phyloP scores from a whole-genome alignment of 1,140 invertebrate species.

The Macrobrachium nipponense region DNA sequence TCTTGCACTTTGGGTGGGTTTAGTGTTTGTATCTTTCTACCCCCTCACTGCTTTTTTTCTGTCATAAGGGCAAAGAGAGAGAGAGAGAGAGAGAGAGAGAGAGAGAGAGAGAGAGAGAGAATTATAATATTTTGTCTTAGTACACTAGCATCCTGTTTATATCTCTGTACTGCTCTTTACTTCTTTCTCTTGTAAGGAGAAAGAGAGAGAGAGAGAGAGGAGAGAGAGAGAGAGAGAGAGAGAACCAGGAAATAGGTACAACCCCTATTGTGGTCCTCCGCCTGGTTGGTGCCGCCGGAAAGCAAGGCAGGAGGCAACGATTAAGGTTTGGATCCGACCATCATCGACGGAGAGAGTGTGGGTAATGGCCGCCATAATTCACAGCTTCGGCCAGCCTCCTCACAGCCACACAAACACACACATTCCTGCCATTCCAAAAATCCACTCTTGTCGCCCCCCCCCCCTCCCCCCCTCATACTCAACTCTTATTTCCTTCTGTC shows the following conservation, averaged over 20 bases:
- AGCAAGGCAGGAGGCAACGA: not conserved
- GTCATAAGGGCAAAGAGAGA: constrained; percentile 11
- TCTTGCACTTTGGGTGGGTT: too few species aligned
- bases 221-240: constrained; percentile 19
- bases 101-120: not conserved
- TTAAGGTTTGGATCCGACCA: constrained; percentile 6
- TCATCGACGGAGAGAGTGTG: too few species aligned
- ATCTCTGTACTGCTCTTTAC: not conserved
- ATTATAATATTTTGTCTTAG: not conserved
- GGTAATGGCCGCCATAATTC: not conserved
- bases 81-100: constrained; percentile 24
- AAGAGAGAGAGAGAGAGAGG: constrained; percentile 14
- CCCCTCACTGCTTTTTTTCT: too few species aligned
- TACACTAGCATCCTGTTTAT: not conserved
- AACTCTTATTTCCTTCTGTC: not conserved
- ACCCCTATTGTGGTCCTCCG: too few species aligned
- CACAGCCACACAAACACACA: not conserved
- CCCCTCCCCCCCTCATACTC: not conserved
- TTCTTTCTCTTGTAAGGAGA: constrained; percentile 1
- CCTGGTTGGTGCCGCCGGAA: not conserved
- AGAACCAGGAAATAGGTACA: not conserved
- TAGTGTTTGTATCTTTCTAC: not conserved
- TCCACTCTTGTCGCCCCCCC: not conserved
- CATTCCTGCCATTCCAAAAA: not conserved
- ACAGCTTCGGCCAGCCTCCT: not conserved